Evolutionary conservation across 23 tunicate species (phyloP).

Genomic region (Styela plicata): DNA sequence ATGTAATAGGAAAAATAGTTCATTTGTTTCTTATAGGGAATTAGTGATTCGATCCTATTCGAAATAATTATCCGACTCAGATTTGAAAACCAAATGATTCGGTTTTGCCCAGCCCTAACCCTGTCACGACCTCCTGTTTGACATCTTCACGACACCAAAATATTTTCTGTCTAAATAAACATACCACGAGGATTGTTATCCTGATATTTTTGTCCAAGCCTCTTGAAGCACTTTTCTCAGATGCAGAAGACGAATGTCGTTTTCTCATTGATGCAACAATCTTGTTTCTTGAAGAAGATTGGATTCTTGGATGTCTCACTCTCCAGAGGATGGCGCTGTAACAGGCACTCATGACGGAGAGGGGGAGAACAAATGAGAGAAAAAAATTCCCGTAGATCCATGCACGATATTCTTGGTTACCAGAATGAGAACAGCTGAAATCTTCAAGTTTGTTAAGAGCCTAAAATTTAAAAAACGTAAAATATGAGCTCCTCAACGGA

Average conservation of each 20-base stretch:
- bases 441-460: not conserved
- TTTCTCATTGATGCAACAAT: not conserved
- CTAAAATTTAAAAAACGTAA: not conserved
- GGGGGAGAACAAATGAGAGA: conserved; percentile 50
- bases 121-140: too few species aligned
- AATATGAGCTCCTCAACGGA: too few species aligned
- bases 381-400: conserved; percentile 56
- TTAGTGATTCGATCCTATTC: too few species aligned
- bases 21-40: too few species aligned
- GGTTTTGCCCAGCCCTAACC: too few species aligned
- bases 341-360: conserved; percentile 56
- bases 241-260: not conserved
- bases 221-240: not conserved
- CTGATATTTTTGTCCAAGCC: conserved; percentile 30
- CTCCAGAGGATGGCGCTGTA: conserved; percentile 74
- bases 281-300: conserved; percentile 26
- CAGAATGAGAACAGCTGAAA: conserved; percentile 17
- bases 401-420: not conserved
- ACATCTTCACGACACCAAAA: too few species aligned
- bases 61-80: too few species aligned
- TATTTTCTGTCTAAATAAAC: too few species aligned
- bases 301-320: conserved; percentile 60
- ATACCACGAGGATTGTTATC: conserved; percentile 58
- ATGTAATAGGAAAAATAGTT: too few species aligned
- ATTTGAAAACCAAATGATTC: too few species aligned